Conservation (phyloP, 37 sponge, comb jelly and placozoan genomes). For the Petrosia ficiformis region DNA sequence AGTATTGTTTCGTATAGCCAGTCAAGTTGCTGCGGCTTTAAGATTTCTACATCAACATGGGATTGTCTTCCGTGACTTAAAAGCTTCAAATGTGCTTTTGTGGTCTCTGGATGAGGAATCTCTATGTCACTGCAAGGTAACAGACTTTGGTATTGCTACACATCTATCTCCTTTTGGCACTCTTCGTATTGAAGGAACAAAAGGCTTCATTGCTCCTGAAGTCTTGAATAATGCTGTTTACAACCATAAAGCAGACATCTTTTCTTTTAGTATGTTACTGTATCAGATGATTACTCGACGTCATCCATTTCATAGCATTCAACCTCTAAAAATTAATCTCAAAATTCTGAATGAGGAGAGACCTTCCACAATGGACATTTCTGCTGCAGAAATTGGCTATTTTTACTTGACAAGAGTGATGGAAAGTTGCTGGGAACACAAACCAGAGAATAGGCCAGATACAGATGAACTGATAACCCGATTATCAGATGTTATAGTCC, state of each 20-base stretch:
- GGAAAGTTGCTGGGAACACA: slow-evolving; percentile 64
- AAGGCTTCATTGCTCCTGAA: slow-evolving; percentile 81
- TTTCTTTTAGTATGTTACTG: slow-evolving; percentile 81
- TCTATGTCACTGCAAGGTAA: slow-evolving; percentile 78
- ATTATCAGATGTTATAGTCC: slow-evolving; percentile 18
- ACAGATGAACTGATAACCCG: slow-evolving; percentile 22
- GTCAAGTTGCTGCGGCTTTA: slow-evolving; percentile 77
- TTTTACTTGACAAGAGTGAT: slow-evolving; percentile 64
- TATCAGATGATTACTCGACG: slow-evolving; percentile 81
- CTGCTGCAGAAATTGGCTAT: slow-evolving; percentile 26
- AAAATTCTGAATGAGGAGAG: slow-evolving; percentile 44
- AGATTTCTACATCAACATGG: slow-evolving; percentile 51
- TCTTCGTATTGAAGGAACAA: slow-evolving; percentile 65
- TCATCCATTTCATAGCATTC: slow-evolving; percentile 41
- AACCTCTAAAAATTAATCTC: slow-evolving; percentile 13
- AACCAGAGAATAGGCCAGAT: slow-evolving; percentile 41
- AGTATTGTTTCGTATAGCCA: slow-evolving; percentile 62
- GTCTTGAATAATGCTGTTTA: slow-evolving; percentile 52
- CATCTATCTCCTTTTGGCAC: slow-evolving; percentile 61
- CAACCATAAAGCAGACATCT: slow-evolving; percentile 72
- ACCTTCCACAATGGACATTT: slow-evolving; percentile 52
- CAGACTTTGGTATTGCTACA: slow-evolving; percentile 84
- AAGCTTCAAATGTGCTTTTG: slow-evolving; percentile 79
- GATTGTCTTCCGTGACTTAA: slow-evolving; percentile 82
- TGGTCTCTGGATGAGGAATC: slow-evolving; percentile 71